Percentiles rank a stretch among this genome's conserved stretches.
Conservation (phyloP, 2,113 vertebrate genomes). For the Pygathrix nemaeus region DNA sequence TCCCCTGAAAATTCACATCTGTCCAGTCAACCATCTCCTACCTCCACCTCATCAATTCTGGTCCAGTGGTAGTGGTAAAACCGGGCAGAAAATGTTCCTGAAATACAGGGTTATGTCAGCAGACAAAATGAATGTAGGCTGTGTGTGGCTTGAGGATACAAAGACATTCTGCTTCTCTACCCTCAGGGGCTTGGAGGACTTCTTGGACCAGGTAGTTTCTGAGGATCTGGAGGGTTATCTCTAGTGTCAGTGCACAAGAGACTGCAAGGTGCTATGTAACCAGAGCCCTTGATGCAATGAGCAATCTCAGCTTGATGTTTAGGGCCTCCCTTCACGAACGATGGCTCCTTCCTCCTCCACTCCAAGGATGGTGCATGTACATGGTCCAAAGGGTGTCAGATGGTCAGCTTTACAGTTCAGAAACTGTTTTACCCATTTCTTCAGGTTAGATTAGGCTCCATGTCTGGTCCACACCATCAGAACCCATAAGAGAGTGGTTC, state of each 20-base stretch:
- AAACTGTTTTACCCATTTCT: background rate
- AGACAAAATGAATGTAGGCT: background rate
- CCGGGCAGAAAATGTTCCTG: background rate
- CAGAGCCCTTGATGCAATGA: background rate
- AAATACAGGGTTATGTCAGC: background rate
- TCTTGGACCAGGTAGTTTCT: background rate
- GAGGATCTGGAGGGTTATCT: background rate
- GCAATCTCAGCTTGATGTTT: background rate
- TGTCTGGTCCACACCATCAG: background rate
- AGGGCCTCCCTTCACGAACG: background rate
- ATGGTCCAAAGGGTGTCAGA: background rate
- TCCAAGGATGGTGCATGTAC: rapidly evolving
- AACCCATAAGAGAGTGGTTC: background rate
- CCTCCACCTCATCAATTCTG: background rate
- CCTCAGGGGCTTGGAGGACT: background rate
- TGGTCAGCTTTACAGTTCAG: background rate
- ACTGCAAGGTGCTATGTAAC: too few relatives aligned
- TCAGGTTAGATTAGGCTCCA: background rate
- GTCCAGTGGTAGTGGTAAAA: background rate
- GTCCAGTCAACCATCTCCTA: background rate
- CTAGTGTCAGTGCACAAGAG: background rate
- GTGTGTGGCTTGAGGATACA: background rate
- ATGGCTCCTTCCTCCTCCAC: background rate
- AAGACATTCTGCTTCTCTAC: background rate
- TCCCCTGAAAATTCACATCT: background rate